Conservation (phyloP, 2,888 invertebrate genomes). For the Synanthedon myopaeformis region DNA sequence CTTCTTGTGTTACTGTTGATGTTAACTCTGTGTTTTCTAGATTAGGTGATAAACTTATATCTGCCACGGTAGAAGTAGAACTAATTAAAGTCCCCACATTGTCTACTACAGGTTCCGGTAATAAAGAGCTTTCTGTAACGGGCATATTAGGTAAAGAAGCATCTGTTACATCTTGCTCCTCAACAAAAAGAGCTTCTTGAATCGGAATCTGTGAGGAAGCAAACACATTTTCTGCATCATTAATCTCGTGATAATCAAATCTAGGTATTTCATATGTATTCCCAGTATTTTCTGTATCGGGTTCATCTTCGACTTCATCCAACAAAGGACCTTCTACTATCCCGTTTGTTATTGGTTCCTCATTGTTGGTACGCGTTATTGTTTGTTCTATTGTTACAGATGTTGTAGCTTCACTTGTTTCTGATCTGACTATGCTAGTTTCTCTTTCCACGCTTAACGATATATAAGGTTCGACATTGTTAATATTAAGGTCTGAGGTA, state of each 20-base stretch:
- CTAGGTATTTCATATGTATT: constrained; percentile 23
- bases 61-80: not conserved
- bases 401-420: not conserved
- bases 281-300: not conserved
- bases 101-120: not conserved
- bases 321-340: not conserved
- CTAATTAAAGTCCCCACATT: not conserved
- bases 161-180: not conserved
- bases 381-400: not conserved
- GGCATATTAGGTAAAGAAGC: not conserved
- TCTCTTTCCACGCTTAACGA: constrained; percentile 1
- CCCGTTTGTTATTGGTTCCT: not conserved
- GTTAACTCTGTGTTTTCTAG: not conserved
- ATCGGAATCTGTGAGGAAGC: constrained; percentile 10
- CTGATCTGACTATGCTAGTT: not conserved
- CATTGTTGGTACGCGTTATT: not conserved
- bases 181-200: not conserved
- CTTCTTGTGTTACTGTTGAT: not conserved
- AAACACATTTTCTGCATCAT: constrained; percentile 31
- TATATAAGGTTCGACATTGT: not conserved
- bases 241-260: constrained; percentile 31
- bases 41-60: not conserved
- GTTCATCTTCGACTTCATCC: not conserved
- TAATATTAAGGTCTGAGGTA: not conserved
- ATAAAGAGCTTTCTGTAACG: no score